Conservation (phyloP, 2,113 vertebrate species). For the Ondatra zibethicus region DNA sequence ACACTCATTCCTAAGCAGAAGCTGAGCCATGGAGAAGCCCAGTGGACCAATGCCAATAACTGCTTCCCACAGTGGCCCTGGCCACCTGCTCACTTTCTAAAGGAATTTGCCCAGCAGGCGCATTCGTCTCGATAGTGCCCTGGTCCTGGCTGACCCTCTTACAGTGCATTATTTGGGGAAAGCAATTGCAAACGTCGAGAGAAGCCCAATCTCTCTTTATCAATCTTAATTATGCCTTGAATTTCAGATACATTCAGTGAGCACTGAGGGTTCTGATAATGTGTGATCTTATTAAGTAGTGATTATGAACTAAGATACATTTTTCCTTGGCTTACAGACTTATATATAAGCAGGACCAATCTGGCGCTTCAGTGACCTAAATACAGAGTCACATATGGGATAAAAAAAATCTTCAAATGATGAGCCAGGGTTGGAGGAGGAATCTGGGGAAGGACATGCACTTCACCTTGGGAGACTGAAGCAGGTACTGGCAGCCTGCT, state of each 20-base stretch:
- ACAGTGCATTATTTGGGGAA: background rate
- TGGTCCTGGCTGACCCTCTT: background rate
- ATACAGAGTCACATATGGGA: background rate
- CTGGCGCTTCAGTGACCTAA: background rate
- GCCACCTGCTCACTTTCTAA: background rate
- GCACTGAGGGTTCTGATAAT: background rate
- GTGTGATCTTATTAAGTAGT: background rate
- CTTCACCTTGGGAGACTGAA: background rate
- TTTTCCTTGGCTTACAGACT: background rate
- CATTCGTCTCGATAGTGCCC: background rate
- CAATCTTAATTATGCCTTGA: conserved; percentile 9
- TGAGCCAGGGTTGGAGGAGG: background rate
- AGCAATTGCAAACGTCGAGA: background rate
- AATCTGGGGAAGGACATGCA: rapidly evolving
- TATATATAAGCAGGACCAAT: background rate
- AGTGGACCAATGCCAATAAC: background rate
- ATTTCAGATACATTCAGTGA: background rate
- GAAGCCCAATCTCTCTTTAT: background rate
- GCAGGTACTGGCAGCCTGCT: background rate
- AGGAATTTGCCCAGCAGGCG: background rate
- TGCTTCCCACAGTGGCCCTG: background rate
- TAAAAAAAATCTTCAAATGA: background rate
- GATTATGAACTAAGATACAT: background rate
- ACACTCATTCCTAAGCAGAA: background rate
- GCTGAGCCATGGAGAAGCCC: too few relatives aligned